phyloP scores from a whole-genome alignment of 2,113 vertebrate species.

The Amia ocellicauda region DNA sequence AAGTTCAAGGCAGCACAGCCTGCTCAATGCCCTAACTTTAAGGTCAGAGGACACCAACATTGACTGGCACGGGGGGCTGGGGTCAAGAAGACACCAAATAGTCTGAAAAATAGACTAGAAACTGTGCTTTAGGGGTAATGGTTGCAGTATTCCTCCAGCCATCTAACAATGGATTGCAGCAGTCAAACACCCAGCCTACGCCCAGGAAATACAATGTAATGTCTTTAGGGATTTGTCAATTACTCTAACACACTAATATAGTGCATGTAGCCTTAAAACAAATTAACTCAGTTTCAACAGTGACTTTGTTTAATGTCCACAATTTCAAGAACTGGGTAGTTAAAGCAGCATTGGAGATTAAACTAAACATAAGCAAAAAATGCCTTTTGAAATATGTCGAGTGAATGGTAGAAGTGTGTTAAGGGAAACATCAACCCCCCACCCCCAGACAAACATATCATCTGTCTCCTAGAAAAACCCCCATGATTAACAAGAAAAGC shows the following conservation, averaged over 20 bases:
- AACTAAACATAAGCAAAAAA: neutral
- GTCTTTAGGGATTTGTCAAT: too few relatives aligned
- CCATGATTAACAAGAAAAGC: neutral
- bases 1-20: too few relatives aligned
- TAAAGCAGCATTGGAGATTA: neutral
- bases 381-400: too few relatives aligned
- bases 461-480: neutral
- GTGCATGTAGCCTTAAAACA: neutral
- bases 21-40: too few relatives aligned
- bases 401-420: too few relatives aligned
- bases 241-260: too few relatives aligned
- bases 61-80: too few relatives aligned
- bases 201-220: too few relatives aligned
- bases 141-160: neutral
- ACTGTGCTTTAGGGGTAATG: neutral
- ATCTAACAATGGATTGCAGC: neutral
- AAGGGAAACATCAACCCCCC: too few relatives aligned
- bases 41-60: too few relatives aligned
- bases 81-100: too few relatives aligned
- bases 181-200: too few relatives aligned
- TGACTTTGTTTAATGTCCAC: neutral
- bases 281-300: neutral
- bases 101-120: conserved; percentile 9
- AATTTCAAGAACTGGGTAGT: neutral
- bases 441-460: neutral